These are phyloP conservation scores for Leontocebus nigricollis DNA, from an alignment of 2,797 vertebrate genomes.

Conservation along the genomic window DNA sequence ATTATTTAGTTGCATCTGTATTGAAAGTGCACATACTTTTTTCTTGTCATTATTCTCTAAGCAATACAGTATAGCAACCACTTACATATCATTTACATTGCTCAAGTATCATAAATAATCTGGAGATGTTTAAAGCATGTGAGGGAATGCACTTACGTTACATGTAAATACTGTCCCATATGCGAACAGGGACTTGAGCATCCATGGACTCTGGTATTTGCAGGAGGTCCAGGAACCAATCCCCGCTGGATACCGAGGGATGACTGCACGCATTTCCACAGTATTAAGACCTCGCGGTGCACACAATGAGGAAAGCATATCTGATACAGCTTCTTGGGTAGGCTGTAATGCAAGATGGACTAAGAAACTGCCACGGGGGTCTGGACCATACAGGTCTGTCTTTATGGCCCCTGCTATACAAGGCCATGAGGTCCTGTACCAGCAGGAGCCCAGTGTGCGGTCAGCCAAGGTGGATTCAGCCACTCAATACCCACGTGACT, in stretches of 20 bases:
- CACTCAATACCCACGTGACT: fast-evolving
- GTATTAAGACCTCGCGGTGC: fast-evolving
- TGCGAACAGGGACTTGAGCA: not conserved
- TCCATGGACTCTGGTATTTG: not conserved
- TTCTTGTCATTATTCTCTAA: not conserved
- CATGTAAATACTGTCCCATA: not conserved
- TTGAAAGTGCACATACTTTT: fast-evolving
- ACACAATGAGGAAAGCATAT: not conserved
- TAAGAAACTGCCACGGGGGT: not conserved
- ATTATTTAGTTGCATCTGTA: not conserved
- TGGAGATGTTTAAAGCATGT: not conserved
- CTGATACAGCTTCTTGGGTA: not conserved
- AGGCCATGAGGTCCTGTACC: fast-evolving
- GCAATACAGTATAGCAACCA: not conserved
- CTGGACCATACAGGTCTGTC: too few species aligned
- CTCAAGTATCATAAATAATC: not conserved
- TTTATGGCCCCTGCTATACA: fast-evolving
- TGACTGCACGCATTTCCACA: fast-evolving
- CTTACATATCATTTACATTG: not conserved
- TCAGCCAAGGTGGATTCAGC: not conserved
- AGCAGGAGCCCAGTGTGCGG: fast-evolving
- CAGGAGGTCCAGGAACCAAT: not conserved
- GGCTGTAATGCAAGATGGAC: fast-evolving
- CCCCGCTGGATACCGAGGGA: not conserved
- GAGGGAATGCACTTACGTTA: not conserved